phyloP scores from a whole-genome alignment of 2,113 vertebrate species.

The Actenoides lindsayi region DNA sequence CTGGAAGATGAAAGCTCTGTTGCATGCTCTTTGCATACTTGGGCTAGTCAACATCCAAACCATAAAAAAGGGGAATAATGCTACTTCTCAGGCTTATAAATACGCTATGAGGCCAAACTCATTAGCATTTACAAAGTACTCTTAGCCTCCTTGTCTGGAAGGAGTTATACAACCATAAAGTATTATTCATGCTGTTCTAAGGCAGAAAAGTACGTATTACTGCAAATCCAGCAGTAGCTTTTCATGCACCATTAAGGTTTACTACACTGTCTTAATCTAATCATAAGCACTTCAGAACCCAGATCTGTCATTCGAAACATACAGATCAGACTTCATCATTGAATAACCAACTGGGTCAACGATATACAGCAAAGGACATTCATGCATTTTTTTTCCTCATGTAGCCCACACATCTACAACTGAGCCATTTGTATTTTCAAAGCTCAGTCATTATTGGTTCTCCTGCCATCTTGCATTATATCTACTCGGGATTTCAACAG shows the following conservation, averaged over 20 bases:
- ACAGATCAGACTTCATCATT: conserved; percentile 20
- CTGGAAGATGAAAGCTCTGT: background rate
- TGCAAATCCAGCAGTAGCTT: conserved; percentile 59
- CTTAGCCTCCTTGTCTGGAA: conserved; percentile 43
- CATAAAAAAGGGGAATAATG: background rate
- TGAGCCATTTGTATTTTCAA: background rate
- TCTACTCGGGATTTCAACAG: background rate
- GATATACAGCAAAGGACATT: background rate
- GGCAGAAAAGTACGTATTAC: conserved; percentile 50
- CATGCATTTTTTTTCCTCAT: background rate
- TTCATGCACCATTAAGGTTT: conserved; percentile 62
- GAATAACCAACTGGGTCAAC: conserved; percentile 55
- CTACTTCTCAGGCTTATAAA: conserved; percentile 44
- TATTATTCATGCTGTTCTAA: conserved; percentile 52
- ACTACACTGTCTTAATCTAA: conserved; percentile 56
- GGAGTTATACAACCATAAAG: conserved; percentile 54
- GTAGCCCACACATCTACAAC: background rate
- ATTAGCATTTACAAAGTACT: conserved; percentile 55
- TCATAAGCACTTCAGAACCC: conserved; percentile 64
- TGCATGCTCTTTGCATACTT: background rate
- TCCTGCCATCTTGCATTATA: background rate
- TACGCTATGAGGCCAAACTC: conserved; percentile 48
- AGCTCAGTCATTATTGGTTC: background rate
- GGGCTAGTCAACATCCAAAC: conserved; percentile 10
- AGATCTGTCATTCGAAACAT: conserved; percentile 44